phyloP scores from a whole-genome alignment of 2,797 vertebrate species.

The Cuculus canorus region DNA sequence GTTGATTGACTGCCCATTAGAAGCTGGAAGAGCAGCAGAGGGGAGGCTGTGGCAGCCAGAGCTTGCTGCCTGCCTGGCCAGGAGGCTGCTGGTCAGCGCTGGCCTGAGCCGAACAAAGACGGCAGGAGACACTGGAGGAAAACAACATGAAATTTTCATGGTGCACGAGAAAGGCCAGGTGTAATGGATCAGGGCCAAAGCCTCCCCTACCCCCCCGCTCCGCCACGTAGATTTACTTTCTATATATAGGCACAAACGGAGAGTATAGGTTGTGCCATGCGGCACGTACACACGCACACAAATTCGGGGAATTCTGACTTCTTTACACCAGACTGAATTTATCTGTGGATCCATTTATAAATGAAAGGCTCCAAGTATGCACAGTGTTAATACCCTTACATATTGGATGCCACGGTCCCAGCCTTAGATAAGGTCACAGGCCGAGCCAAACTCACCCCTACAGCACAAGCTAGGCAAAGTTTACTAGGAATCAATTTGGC shows the following conservation, averaged over 20 bases:
- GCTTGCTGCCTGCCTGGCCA: slow-evolving; percentile 17
- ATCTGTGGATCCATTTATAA: background rate
- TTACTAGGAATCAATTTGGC: background rate
- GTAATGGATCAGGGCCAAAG: slow-evolving; percentile 72
- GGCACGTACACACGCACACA: background rate
- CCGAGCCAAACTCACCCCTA: slow-evolving; percentile 25
- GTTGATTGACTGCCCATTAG: slow-evolving; percentile 73
- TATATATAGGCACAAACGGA: slow-evolving; percentile 33
- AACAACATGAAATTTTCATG: slow-evolving; percentile 76
- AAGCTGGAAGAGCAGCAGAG: slow-evolving; percentile 63
- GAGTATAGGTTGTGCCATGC: slow-evolving; percentile 13
- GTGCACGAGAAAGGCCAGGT: slow-evolving; percentile 71
- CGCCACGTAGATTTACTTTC: slow-evolving; percentile 41
- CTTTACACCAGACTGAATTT: background rate
- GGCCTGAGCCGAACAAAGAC: slow-evolving; percentile 75
- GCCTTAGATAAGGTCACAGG: slow-evolving; percentile 37
- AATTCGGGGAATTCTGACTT: background rate
- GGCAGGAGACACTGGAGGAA: slow-evolving; percentile 57
- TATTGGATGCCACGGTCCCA: slow-evolving; percentile 16
- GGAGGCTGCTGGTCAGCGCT: slow-evolving; percentile 71
- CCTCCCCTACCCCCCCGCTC: slow-evolving; percentile 38
- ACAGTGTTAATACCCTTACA: slow-evolving; percentile 13
- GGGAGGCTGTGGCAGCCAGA: slow-evolving; percentile 28
- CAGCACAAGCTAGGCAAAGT: background rate
- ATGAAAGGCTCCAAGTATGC: background rate